Evolutionary conservation across 2,888 invertebrate genomes (phyloP), one percentile per base, ranked within the genome.

Genomic region (Oxytorus armatus): DNA sequence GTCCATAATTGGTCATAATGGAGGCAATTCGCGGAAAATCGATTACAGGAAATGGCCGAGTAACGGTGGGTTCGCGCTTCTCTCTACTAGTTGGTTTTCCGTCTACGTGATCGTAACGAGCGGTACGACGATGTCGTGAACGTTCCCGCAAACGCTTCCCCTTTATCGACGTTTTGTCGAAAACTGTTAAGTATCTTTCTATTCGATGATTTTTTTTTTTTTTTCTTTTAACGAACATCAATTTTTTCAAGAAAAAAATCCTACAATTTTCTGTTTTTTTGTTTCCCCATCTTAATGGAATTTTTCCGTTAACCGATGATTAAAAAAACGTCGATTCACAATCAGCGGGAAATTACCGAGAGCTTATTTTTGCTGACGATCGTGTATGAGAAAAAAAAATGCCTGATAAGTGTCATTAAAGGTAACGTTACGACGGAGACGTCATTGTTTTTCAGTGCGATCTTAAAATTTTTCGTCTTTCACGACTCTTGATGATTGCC

Each of bases 1-100:
- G 84, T 87, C 86, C 87, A 90, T 90, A 90, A 90, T 90, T 90
- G 86, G 83, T 88, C 88, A 87, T 90, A 90, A 90, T 89, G 84
- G 89, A 88, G 87, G 88, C 87, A 89, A 88, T 89, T 90, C 85
- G 86, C 83, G 88, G 87, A 88, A 90, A 90, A 90, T 90, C 90
- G 88, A 88, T 88, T 87, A 84, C 86, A 87, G 89, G 89, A 90
- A 90, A 90, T 89, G 86, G 88, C 81, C 84, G 82, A 86, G 85
- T 81, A n/a, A 84, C 73, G 75, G 61, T 51, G 69, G 53, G 21
- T 47, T 74, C 73, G 73, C 77, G 70, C 77, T 59, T 66, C 69
- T 66, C 69, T 69, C 65, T 51, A 49, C 65, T 42, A 23, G 39
- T 42, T 33, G 29, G 33, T 51, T 66, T 66, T 47, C 36, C 39